Evolutionary conservation across 2,113 vertebrate species (phyloP), one percentile per base, ranked within the genome.

Genomic region (Oryzias melastigma): DNA sequence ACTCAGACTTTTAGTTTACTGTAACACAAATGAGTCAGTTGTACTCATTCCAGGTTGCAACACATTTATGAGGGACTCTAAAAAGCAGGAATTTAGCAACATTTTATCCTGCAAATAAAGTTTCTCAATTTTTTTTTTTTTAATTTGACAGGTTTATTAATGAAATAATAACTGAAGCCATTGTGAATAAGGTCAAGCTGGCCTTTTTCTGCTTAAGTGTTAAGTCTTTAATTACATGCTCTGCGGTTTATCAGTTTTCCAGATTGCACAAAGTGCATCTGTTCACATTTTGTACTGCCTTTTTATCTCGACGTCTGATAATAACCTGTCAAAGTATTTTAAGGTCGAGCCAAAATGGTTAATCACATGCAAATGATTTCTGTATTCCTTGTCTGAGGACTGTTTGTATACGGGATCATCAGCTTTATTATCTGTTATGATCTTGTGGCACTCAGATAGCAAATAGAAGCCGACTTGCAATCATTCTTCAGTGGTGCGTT

Each of bases 21-120:
- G 78, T 80, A 80, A 83, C 75, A 64, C 50, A 41, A 61, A 68
- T 81, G 83, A 87, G 58, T 86, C 85, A 86, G 57, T 51, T 29
- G 19, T 53, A 42, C 45, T 84, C 65, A 41, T 48, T 57, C 65
- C 70, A 78, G 71, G 77, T 76, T 67, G 67, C 71, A 73, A 83
- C 83, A 83, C 16, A 65, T 80, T 61, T 67, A 73, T 69, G 65
- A 67, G 62, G 71, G 58, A 71, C 58, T 63, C 68, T 75, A 22
- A 68, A 25, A 29, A 46, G 71, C 56, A 68, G 69, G 22, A 16
- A 6, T 64, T 57, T 27, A 48, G 14, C 53, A 52, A 8, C 5
- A 15, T 53, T 18, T 48, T 40, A 42, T 65, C 20, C 43, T 52
- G 50, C 14, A 44, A 67, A 68, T 69, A 44, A 40, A 66, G 48